phyloP scores from a whole-genome alignment of 1,140 invertebrate genomes.

The Zaprionus ornatus region DNA sequence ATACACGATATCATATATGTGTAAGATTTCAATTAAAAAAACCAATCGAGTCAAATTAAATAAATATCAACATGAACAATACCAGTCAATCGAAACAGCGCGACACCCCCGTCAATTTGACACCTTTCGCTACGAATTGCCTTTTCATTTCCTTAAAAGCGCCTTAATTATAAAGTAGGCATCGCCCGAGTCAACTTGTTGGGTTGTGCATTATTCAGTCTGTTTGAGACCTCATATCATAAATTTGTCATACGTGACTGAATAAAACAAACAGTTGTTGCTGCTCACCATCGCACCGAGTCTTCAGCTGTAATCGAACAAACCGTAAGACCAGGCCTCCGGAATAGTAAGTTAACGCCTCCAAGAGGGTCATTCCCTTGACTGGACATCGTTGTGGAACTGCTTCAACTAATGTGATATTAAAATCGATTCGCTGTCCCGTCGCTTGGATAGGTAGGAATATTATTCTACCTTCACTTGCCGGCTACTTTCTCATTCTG shows the following conservation, averaged over 20 bases:
- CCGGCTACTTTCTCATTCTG: constrained; percentile 15
- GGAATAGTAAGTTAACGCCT: neutral
- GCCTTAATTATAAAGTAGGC: constrained; percentile 61
- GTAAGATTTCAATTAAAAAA: neutral
- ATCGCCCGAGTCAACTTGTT: constrained; percentile 19
- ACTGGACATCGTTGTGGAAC: neutral
- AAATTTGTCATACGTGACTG: constrained; percentile 41
- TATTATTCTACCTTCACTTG: constrained; percentile 8
- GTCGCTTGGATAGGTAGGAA: neutral
- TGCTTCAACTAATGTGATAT: constrained; percentile 25
- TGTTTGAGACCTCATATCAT: constrained; percentile 43
- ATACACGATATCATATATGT: neutral
- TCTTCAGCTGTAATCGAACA: constrained; percentile 42
- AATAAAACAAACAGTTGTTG: constrained; percentile 9
- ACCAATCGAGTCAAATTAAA: neutral
- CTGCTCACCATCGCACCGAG: constrained; percentile 47
- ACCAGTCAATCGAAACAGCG: neutral
- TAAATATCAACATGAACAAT: neutral
- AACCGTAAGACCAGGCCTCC: constrained; percentile 4
- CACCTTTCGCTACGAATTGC: constrained; percentile 3
- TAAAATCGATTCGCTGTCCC: constrained; percentile 43
- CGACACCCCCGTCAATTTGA: neutral
- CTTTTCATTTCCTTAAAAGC: constrained; percentile 63
- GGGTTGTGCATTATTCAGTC: constrained; percentile 61
- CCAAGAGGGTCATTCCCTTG: neutral